These are phyloP conservation scores for Edolisoma coerulescens DNA, from an alignment of 2,113 vertebrate genomes.

Conservation along the genomic window DNA sequence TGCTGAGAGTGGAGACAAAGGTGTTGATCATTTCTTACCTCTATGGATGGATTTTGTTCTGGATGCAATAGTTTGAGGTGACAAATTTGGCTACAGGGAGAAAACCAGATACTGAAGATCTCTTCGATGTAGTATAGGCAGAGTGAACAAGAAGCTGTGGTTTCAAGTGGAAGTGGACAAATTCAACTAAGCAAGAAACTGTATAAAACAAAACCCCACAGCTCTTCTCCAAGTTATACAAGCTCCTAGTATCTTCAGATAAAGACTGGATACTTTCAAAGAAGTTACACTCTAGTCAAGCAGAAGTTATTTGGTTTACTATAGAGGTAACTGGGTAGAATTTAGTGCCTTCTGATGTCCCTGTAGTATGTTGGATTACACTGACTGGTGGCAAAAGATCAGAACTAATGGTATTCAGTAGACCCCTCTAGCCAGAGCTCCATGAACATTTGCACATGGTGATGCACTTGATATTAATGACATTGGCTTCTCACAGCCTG, in stretches of 20 bases:
- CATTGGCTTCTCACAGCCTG: neutral
- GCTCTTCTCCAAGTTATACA: neutral
- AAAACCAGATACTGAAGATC: neutral
- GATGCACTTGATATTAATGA: neutral
- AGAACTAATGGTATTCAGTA: neutral
- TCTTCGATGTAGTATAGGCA: neutral
- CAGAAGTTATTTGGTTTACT: neutral
- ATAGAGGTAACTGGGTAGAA: neutral
- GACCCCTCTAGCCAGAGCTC: neutral
- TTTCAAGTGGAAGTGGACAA: neutral
- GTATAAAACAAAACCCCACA: neutral
- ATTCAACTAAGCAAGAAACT: neutral
- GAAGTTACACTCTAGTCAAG: neutral
- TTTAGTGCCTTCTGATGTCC: neutral
- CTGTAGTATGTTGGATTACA: neutral
- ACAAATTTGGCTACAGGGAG: neutral
- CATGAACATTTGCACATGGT: neutral
- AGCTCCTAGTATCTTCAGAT: neutral
- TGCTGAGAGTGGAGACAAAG: neutral
- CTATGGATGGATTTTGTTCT: neutral
- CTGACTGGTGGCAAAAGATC: neutral
- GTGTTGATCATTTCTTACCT: neutral
- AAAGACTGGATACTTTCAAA: neutral
- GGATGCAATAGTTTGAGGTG: neutral
- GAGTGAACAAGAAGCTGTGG: neutral